These are phyloP conservation scores for Lordiphosa fenestrarum DNA, from an alignment of 2,888 invertebrate genomes.

Conservation along the genomic window DNA sequence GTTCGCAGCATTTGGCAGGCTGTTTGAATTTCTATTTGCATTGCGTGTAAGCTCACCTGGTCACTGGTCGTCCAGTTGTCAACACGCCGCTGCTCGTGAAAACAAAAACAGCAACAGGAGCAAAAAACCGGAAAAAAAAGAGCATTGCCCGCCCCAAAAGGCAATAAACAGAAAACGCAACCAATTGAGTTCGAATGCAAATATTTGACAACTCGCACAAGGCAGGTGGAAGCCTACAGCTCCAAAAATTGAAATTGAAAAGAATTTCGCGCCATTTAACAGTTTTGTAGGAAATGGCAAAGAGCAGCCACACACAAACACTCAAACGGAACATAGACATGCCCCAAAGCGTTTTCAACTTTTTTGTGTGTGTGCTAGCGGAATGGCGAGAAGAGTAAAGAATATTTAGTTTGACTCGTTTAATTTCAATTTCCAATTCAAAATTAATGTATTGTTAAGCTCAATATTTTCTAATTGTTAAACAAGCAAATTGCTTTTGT, in stretches of 20 bases:
- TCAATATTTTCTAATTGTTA: too few relatives aligned
- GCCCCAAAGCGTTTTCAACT: conserved; percentile 3
- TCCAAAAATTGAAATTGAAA: conserved; percentile 28
- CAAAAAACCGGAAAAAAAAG: conserved; percentile 30
- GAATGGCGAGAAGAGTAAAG: too few relatives aligned
- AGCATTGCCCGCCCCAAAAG: conserved; percentile 35
- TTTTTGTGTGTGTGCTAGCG: not conserved
- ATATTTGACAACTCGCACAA: conserved; percentile 50
- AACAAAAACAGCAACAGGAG: conserved; percentile 12
- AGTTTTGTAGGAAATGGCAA: conserved; percentile 14
- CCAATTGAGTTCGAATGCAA: conserved; percentile 74
- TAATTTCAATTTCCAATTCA: too few relatives aligned
- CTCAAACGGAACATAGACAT: conserved; percentile 6
- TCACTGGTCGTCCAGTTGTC: conserved; percentile 23
- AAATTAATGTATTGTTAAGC: too few relatives aligned
- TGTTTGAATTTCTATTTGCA: conserved; percentile 63
- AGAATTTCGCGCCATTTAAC: conserved; percentile 40
- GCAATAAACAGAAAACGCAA: conserved; percentile 73
- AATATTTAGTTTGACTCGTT: too few relatives aligned
- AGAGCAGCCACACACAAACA: conserved; percentile 1
- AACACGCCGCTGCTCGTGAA: conserved; percentile 24
- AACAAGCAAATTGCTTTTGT: too few relatives aligned
- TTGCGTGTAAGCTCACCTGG: conserved; percentile 34
- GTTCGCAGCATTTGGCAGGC: conserved; percentile 49
- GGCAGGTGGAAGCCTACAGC: conserved; percentile 9